Percentiles rank a stretch among this genome's conserved stretches.
Evolutionary conservation across 2,797 vertebrate genomes (phyloP).

Genomic region (Pachyuromys duprasi): DNA sequence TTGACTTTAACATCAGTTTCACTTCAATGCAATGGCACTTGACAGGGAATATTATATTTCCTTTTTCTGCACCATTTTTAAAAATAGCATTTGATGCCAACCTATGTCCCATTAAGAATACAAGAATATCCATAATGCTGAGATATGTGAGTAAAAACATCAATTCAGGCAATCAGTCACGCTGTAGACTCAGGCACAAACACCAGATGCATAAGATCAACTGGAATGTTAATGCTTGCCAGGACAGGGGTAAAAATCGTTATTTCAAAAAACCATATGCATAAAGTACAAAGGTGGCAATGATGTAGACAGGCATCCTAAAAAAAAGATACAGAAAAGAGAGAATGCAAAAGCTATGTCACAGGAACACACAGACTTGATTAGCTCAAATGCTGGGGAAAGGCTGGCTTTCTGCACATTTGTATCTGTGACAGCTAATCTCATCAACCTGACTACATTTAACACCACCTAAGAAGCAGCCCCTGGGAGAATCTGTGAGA

Average conservation of each 20-base stretch:
- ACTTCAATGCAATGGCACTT: slow-evolving; percentile 73
- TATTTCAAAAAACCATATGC: not conserved
- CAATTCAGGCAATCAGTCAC: not conserved
- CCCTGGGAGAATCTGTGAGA: not conserved
- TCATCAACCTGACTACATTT: not conserved
- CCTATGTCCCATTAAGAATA: slow-evolving; percentile 24
- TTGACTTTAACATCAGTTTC: slow-evolving; percentile 73
- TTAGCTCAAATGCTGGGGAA: not conserved
- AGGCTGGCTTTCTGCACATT: not conserved
- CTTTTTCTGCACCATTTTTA: slow-evolving; percentile 9
- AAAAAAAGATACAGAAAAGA: not conserved
- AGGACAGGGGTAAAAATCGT: not conserved
- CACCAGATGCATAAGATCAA: not conserved
- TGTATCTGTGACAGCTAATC: not conserved
- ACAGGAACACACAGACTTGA: not conserved
- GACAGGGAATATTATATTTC: slow-evolving; percentile 42
- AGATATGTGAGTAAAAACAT: slow-evolving; percentile 8
- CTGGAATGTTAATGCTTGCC: not conserved
- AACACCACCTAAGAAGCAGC: not conserved
- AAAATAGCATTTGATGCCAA: slow-evolving; percentile 23
- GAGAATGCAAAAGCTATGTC: not conserved
- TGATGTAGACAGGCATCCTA: not conserved
- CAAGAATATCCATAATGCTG: not conserved
- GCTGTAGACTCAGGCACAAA: not conserved
- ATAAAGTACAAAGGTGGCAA: not conserved